Evolutionary conservation across 2,113 vertebrate species (phyloP).

Genomic region (Spheniscus mendiculus): DNA sequence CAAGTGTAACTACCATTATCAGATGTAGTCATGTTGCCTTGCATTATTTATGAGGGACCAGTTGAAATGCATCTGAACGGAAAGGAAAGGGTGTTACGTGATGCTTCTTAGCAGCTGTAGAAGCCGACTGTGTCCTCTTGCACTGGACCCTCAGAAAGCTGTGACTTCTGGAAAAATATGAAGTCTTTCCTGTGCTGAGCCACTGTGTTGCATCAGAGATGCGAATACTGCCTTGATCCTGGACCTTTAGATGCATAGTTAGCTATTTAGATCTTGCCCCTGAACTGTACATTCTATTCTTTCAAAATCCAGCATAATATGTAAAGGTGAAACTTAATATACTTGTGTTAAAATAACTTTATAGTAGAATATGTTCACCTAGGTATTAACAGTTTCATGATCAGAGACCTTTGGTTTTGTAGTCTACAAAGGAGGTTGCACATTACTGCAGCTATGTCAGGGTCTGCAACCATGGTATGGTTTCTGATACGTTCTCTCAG

Average conservation of each 20-base stretch:
- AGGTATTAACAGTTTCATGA: neutral
- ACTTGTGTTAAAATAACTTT: too few species aligned
- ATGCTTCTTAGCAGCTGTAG: neutral
- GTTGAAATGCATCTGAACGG: neutral
- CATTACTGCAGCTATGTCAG: neutral
- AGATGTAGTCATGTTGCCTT: neutral
- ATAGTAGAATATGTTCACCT: too few species aligned
- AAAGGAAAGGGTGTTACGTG: neutral
- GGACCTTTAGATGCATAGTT: neutral
- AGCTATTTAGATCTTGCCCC: neutral
- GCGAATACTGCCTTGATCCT: neutral
- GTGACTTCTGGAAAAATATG: neutral
- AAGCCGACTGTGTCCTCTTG: neutral
- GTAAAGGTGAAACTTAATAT: neutral
- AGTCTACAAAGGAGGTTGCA: neutral
- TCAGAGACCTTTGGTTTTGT: neutral
- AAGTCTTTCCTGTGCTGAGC: neutral
- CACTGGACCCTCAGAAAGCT: neutral
- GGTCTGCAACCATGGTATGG: neutral
- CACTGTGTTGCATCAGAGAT: neutral
- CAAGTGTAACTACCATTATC: neutral
- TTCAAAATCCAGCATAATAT: neutral
- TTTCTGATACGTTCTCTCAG: neutral
- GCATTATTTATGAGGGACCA: neutral
- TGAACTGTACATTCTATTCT: neutral